A percentile compares a stretch with the other conserved stretches of the same genome.
phyloP scores from a whole-genome alignment of 2,797 vertebrate species.

The Sebastes oblongus region DNA sequence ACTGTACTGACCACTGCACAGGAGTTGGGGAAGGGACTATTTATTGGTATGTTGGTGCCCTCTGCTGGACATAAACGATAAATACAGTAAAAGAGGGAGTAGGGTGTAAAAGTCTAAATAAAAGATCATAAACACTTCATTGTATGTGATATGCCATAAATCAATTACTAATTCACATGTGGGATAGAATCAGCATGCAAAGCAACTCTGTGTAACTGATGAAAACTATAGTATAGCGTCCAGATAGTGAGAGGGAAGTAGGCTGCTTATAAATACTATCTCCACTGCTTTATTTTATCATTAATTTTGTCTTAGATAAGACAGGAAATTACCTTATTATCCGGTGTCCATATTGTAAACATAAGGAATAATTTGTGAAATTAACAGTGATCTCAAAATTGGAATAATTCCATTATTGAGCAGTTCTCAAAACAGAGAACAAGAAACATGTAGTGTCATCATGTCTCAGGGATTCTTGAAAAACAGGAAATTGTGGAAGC shows the following conservation, averaged over 20 bases:
- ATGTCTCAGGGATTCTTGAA: neutral
- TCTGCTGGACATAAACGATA: conserved; percentile 59
- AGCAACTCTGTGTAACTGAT: neutral
- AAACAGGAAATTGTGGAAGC: neutral
- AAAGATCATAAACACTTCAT: neutral
- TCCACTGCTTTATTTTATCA: neutral
- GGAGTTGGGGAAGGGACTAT: neutral
- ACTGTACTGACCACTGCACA: neutral
- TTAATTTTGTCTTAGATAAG: neutral
- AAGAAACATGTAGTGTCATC: neutral
- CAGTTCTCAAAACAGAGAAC: neutral
- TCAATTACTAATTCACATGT: neutral
- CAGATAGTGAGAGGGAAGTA: neutral
- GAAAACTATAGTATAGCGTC: neutral
- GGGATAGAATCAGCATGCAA: neutral
- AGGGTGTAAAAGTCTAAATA: neutral
- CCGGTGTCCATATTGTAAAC: neutral
- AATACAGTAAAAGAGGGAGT: conserved; percentile 11
- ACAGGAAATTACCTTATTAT: neutral
- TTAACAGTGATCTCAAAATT: neutral
- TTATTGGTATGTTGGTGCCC: conserved; percentile 48
- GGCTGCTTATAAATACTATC: neutral
- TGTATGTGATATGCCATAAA: neutral
- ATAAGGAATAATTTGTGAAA: neutral
- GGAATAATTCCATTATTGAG: neutral